phyloP scores from a whole-genome alignment of 2,888 invertebrate genomes.

The Parasteatoda lunata region DNA sequence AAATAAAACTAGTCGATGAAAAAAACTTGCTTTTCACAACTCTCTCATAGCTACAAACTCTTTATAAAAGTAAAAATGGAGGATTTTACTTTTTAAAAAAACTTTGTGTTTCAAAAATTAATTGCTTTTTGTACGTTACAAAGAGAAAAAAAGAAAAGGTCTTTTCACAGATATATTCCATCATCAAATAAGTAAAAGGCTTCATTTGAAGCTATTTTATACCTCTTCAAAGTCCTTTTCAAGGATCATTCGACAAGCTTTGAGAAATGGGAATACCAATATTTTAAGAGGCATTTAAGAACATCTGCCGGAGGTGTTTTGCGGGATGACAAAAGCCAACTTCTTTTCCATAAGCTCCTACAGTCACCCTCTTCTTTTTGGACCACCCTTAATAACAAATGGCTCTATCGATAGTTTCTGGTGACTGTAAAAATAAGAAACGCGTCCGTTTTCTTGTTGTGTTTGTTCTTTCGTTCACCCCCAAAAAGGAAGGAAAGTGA shows the following conservation, averaged over 20 bases:
- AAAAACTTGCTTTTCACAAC: no score
- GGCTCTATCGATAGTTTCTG: constrained; percentile 46
- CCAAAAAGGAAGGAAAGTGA: background rate
- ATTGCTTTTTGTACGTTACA: no score
- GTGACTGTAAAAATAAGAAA: constrained; percentile 19
- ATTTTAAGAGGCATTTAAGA: constrained; percentile 65
- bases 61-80: no score
- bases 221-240: background rate
- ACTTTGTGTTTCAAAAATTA: no score
- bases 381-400: constrained; percentile 54
- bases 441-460: constrained; percentile 32
- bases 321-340: constrained; percentile 46
- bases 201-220: background rate
- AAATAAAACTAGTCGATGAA: no score
- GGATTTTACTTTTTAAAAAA: no score
- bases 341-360: constrained; percentile 21
- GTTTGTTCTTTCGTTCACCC: constrained; percentile 22
- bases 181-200: background rate
- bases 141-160: no score
- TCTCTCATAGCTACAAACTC: no score
- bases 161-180: no score
- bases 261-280: constrained; percentile 30
- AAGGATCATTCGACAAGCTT: background rate
- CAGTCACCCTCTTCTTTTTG: background rate
- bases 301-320: constrained; percentile 62